A percentile compares a stretch with the other conserved stretches of the same genome.
Conservation (phyloP, 2,888 invertebrate species). For the Andrena marginata region DNA sequence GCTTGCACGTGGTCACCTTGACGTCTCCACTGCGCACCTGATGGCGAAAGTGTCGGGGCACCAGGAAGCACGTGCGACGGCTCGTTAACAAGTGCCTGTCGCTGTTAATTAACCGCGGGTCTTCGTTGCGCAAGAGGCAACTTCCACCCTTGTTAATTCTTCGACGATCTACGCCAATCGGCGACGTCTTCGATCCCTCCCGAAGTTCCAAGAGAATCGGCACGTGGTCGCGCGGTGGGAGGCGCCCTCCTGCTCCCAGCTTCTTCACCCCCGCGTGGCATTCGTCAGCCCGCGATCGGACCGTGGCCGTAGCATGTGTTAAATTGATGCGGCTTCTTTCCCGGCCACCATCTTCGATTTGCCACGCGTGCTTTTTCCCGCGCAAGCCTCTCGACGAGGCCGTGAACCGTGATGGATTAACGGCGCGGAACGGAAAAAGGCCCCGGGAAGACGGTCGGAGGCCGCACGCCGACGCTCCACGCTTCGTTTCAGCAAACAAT, state of each 20-base stretch:
- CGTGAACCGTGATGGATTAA: conserved; percentile 71
- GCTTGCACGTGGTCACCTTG: conserved; percentile 63
- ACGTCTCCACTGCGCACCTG: conserved; percentile 47
- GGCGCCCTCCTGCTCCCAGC: conserved; percentile 29
- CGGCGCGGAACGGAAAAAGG: conserved; percentile 56
- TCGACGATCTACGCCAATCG: not conserved
- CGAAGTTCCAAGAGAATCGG: not conserved
- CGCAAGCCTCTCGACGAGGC: conserved; percentile 36
- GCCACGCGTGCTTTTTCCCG: conserved; percentile 70
- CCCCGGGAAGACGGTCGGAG: conserved; percentile 31
- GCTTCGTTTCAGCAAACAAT: conserved; percentile 29
- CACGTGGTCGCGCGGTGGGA: conserved; percentile 50
- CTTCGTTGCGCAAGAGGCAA: not conserved
- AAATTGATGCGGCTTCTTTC: conserved; percentile 73
- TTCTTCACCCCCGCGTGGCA: conserved; percentile 30
- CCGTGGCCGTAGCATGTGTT: conserved; percentile 49
- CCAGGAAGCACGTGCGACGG: conserved; percentile 52
- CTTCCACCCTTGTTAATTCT: not conserved
- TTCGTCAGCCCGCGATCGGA: conserved; percentile 65
- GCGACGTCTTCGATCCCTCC: not conserved
- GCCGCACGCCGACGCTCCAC: conserved; percentile 7
- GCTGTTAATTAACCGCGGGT: conserved; percentile 45
- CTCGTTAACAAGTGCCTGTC: conserved; percentile 55
- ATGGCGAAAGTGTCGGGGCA: conserved; percentile 44
- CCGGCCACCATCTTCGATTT: conserved; percentile 69